Evolutionary conservation across 2,113 vertebrate genomes (phyloP).

Genomic region (Microcebus jonahi): DNA sequence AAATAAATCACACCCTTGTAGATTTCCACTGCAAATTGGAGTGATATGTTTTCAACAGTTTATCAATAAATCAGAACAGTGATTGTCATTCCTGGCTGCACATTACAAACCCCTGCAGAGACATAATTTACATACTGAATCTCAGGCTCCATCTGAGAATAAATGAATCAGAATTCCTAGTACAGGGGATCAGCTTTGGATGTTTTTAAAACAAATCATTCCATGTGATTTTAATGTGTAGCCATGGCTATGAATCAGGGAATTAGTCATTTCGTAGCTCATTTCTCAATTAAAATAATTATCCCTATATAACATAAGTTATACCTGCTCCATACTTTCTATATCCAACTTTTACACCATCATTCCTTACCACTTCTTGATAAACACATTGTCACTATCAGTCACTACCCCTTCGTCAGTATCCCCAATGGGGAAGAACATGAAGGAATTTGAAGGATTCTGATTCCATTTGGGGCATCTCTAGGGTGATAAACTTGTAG

Average conservation of each 20-base stretch:
- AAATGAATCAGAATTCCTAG: neutral
- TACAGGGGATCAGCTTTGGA: neutral
- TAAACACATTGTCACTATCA: neutral
- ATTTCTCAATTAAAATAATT: neutral
- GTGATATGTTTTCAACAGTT: neutral
- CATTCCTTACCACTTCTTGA: neutral
- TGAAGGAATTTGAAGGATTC: neutral
- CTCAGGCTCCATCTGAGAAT: neutral
- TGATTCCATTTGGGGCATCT: neutral
- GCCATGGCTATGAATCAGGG: neutral
- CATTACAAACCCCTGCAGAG: neutral
- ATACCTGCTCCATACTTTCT: neutral
- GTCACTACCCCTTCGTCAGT: neutral
- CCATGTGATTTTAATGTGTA: neutral
- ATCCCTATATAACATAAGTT: neutral
- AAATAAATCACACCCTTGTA: neutral
- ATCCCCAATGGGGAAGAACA: neutral
- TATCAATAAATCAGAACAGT: neutral
- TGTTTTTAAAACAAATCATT: neutral
- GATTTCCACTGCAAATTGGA: neutral
- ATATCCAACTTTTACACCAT: neutral
- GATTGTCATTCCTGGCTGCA: neutral
- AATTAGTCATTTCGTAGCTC: neutral
- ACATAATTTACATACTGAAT: neutral
- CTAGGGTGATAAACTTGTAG: neutral